These are phyloP conservation scores for Pseudotriccus pelzelni DNA, from an alignment of 2,797 vertebrate genomes.

Conservation along the genomic window DNA sequence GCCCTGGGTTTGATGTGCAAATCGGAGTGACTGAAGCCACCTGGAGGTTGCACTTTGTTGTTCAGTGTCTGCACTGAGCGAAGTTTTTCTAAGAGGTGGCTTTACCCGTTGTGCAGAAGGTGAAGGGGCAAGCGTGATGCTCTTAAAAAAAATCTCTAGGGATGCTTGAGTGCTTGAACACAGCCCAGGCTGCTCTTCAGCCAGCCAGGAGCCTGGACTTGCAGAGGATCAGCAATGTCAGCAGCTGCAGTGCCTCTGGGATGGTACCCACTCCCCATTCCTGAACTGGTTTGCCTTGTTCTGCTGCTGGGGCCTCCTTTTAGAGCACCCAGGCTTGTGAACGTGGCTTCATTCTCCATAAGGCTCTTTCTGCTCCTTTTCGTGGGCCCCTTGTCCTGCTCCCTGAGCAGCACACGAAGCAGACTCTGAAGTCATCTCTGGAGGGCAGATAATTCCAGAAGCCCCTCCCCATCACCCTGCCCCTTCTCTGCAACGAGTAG, in stretches of 20 bases:
- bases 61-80: accelerated
- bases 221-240: background rate
- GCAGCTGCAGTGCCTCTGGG: background rate
- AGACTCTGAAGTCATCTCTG: background rate
- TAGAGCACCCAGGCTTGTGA: background rate
- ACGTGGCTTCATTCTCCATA: accelerated
- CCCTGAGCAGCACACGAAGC: background rate
- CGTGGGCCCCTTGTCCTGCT: accelerated
- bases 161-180: background rate
- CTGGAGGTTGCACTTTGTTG: background rate
- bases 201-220: background rate
- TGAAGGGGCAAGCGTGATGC: background rate
- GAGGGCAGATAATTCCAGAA: background rate
- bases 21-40: background rate
- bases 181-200: background rate
- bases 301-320: background rate
- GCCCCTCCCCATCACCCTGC: background rate
- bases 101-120: background rate
- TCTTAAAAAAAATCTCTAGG: background rate
- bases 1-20: background rate
- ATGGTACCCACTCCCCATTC: background rate
- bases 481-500: background rate
- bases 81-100: background rate
- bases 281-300: background rate
- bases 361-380: background rate